These are phyloP conservation scores for Beaufortia kweichowensis DNA, from an alignment of 2,113 vertebrate genomes.

Conservation along the genomic window DNA sequence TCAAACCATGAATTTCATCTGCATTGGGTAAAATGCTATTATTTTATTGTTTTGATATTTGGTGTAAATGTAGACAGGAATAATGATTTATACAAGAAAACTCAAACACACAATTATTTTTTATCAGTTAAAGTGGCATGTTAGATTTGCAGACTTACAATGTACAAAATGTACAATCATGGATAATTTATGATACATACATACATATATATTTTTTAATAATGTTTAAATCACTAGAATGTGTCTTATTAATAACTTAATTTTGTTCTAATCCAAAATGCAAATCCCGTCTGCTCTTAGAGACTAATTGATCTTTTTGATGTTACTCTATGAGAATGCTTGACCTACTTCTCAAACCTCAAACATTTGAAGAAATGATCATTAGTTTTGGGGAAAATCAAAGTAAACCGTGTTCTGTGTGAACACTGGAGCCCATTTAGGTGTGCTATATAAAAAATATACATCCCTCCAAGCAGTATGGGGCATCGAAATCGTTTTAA, in stretches of 20 bases:
- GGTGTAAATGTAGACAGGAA: too few species aligned
- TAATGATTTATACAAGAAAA: too few species aligned
- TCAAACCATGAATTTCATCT: background rate
- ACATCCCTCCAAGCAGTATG: constrained; percentile 71
- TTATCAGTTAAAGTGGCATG: too few species aligned
- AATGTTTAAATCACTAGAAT: constrained; percentile 63
- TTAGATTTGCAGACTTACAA: too few species aligned
- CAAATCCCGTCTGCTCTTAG: constrained; percentile 21
- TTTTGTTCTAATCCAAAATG: constrained; percentile 45
- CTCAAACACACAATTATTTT: too few species aligned
- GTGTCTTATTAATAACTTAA: constrained; percentile 38
- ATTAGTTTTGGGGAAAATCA: background rate
- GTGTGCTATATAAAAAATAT: constrained; percentile 71
- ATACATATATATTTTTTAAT: constrained; percentile 26
- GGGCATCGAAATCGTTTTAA: constrained; percentile 73
- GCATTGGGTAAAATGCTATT: too few species aligned
- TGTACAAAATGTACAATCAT: too few species aligned
- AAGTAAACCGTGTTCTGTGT: background rate
- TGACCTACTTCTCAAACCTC: background rate
- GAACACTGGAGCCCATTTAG: constrained; percentile 56
- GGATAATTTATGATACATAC: too few species aligned
- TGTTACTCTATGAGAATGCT: background rate
- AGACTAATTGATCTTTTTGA: constrained; percentile 16
- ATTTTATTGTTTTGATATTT: too few species aligned
- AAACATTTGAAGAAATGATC: background rate